These are phyloP conservation scores for Saiga tatarica DNA, from an alignment of 2,113 vertebrate genomes.

Conservation along the genomic window DNA sequence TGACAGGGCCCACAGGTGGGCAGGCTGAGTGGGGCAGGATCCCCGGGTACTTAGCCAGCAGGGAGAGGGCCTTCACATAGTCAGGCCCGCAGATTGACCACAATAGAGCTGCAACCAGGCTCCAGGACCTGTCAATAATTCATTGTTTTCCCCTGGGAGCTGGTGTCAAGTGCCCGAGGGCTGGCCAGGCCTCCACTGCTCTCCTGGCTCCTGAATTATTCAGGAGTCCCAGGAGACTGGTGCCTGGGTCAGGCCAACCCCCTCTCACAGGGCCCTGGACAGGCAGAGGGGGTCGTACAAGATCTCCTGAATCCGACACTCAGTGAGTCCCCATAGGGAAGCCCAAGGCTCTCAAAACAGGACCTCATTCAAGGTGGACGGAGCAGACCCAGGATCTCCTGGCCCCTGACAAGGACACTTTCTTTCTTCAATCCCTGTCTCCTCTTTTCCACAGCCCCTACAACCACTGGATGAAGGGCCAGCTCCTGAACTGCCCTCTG, in stretches of 20 bases:
- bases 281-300: not conserved
- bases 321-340: not conserved
- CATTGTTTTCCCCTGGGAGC: conserved; percentile 48
- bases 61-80: not conserved
- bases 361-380: not conserved
- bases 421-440: not conserved
- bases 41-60: not conserved
- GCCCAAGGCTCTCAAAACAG: not conserved
- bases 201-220: conserved; percentile 68
- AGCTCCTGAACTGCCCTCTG: not conserved
- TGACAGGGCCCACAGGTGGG: not conserved
- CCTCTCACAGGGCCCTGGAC: not conserved
- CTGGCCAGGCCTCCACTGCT: not conserved
- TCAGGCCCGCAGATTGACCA: not conserved
- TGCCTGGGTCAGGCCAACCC: not conserved
- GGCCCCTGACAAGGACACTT: fast-evolving
- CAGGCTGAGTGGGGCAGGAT: not conserved
- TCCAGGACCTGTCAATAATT: conserved; percentile 72
- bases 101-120: not conserved
- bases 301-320: not conserved
- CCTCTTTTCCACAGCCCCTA: not conserved
- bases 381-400: not conserved
- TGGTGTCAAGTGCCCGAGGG: conserved; percentile 30
- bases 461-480: not conserved
- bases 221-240: not conserved